A percentile compares a stretch with the other conserved stretches of the same genome.
These are phyloP conservation scores for Liodrosophila aerea DNA, from an alignment of 2,888 invertebrate genomes.

Conservation along the genomic window DNA sequence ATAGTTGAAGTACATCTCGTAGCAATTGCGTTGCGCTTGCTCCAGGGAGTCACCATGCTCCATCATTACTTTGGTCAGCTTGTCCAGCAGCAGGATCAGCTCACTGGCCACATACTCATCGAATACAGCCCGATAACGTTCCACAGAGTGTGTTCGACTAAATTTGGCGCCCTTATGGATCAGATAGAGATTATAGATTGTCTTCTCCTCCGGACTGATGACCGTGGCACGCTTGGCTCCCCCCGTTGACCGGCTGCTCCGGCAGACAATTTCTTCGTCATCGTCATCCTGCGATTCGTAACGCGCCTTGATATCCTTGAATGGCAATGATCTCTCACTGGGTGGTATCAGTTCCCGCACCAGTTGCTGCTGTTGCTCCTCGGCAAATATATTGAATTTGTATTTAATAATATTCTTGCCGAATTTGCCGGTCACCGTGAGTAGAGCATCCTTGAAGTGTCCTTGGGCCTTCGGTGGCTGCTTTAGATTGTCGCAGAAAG, in stretches of 20 bases:
- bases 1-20: constrained; percentile 82
- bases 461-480: constrained; percentile 65
- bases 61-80: constrained; percentile 79
- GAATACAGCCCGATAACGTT: constrained; percentile 81
- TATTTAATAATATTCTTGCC: constrained; percentile 82
- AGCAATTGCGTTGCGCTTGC: constrained; percentile 80
- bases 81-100: constrained; percentile 78
- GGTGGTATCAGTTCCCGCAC: constrained; percentile 81
- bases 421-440: constrained; percentile 82
- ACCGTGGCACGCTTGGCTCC: constrained; percentile 17
- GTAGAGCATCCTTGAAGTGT: constrained; percentile 81
- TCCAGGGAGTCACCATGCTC: constrained; percentile 79
- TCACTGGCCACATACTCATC: constrained; percentile 81
- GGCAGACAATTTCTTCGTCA: constrained; percentile 80
- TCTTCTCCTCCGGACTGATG: constrained; percentile 82
- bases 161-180: constrained; percentile 81
- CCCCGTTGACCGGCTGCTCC: constrained; percentile 44
- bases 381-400: constrained; percentile 82
- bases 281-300: constrained; percentile 70
- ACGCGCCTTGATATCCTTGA: constrained; percentile 79
- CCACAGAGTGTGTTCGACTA: constrained; percentile 80
- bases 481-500: constrained; percentile 82
- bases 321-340: constrained; percentile 79
- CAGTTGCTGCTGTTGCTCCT: constrained; percentile 80
- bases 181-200: constrained; percentile 81